phyloP scores from a whole-genome alignment of 2,888 invertebrate species.

The Acanthosepion pharaonis region DNA sequence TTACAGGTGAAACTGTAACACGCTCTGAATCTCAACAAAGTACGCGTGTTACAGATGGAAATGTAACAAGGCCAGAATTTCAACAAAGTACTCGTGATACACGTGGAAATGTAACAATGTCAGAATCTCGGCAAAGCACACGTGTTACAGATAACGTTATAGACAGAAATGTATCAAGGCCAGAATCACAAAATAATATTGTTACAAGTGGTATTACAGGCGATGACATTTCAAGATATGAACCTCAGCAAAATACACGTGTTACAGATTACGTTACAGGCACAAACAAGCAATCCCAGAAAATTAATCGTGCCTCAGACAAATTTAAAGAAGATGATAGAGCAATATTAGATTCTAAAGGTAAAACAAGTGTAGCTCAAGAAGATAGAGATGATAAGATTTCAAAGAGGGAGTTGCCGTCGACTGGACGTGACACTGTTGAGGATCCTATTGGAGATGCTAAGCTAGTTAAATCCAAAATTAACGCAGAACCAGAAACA shows the following conservation, averaged over 20 bases:
- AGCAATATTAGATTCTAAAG: too few species aligned
- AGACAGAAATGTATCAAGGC: too few species aligned
- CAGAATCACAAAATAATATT: too few species aligned
- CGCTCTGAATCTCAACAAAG: neutral
- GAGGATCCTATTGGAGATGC: too few species aligned
- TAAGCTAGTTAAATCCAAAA: too few species aligned
- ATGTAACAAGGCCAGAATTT: neutral
- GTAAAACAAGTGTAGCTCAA: too few species aligned
- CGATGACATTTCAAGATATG: neutral
- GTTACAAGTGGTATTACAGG: neutral
- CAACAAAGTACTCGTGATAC: neutral
- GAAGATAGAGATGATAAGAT: too few species aligned
- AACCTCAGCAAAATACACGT: neutral
- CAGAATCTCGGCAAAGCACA: neutral
- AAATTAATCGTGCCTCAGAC: neutral
- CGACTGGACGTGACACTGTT: too few species aligned
- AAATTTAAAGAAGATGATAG: neutral
- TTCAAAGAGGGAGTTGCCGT: too few species aligned
- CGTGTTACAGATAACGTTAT: neutral
- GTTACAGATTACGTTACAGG: neutral
- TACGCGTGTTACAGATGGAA: neutral
- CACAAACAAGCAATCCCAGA: neutral
- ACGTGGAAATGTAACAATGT: neutral
- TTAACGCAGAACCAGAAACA: too few species aligned
- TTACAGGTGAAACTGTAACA: neutral